Percentiles rank a stretch among this genome's conserved stretches.
phyloP scores from a whole-genome alignment of 2,113 vertebrate species.

The Lucifuga dentata region DNA sequence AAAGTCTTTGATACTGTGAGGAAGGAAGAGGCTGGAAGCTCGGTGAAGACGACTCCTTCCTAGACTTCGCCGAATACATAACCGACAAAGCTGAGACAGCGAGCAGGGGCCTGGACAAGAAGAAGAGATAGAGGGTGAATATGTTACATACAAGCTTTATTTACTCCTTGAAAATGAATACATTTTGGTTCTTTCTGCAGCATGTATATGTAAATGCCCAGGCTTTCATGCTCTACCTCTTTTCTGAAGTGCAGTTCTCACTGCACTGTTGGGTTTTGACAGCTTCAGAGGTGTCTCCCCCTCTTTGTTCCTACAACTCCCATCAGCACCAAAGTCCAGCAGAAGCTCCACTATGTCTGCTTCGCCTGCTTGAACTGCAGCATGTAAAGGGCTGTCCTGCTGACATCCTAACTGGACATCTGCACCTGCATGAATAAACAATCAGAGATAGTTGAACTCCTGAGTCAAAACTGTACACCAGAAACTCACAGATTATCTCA shows the following conservation, averaged over 20 bases:
- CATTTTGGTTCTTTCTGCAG: neutral
- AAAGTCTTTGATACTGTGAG: constrained; percentile 86
- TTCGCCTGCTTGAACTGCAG: constrained; percentile 80
- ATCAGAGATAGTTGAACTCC: neutral
- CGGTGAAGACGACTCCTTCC: constrained; percentile 83
- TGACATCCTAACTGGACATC: constrained; percentile 82
- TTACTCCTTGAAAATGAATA: neutral
- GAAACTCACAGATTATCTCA: no score
- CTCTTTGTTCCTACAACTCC: constrained; percentile 84
- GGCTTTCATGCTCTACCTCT: no score
- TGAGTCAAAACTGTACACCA: no score
- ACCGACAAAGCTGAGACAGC: constrained; percentile 88
- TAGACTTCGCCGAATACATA: constrained; percentile 86
- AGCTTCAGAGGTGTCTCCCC: constrained; percentile 87
- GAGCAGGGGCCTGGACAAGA: constrained; percentile 82
- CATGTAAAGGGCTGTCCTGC: constrained; percentile 88
- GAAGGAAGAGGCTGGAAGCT: constrained; percentile 84
- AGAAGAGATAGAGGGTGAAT: neutral
- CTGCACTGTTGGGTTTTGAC: constrained; percentile 77
- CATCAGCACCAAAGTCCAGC: constrained; percentile 89
- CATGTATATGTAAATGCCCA: no score
- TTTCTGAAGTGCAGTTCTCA: constrained; percentile 78
- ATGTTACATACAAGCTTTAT: no score
- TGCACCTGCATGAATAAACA: constrained; percentile 81
- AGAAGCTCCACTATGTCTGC: constrained; percentile 83